Conservation (phyloP, 2,888 invertebrate species). For the Ferdinandea cuprea region DNA sequence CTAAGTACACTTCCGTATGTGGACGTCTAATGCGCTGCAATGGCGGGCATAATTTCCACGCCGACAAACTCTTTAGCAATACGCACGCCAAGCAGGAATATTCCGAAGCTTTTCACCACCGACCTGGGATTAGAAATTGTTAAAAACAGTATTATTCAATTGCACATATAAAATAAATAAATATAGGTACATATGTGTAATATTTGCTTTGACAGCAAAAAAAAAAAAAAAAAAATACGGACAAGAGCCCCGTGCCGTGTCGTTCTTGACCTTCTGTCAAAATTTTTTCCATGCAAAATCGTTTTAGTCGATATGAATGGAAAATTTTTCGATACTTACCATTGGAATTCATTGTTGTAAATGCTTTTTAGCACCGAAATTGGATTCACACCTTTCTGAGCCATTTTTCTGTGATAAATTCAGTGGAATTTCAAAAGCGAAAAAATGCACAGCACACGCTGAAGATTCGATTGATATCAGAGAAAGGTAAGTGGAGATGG, state of each 20-base stretch:
- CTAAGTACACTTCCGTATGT: constrained; percentile 67
- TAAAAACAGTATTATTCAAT: constrained; percentile 76
- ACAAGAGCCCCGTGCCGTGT: too few species aligned
- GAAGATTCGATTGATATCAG: not conserved
- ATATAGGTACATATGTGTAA: not conserved
- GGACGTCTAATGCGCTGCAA: constrained; percentile 77
- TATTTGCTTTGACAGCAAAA: not conserved
- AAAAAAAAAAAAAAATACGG: not conserved
- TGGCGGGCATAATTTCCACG: constrained; percentile 88
- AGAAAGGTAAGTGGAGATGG: constrained; percentile 6
- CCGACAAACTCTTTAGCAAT: constrained; percentile 91
- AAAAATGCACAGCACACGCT: constrained; percentile 8
- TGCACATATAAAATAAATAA: not conserved
- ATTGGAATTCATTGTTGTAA: constrained; percentile 91
- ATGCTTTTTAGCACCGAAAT: constrained; percentile 86
- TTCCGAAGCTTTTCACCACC: constrained; percentile 90
- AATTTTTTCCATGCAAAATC: not conserved
- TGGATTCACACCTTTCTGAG: constrained; percentile 84
- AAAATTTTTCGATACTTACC: constrained; percentile 84
- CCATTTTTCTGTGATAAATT: constrained; percentile 84
- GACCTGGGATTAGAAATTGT: constrained; percentile 85
- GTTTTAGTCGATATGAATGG: constrained; percentile 7
- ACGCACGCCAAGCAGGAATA: constrained; percentile 90
- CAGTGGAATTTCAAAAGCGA: not conserved
- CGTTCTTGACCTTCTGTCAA: constrained; percentile 41